Base-by-base conservation (phyloP, 2,888 invertebrate genomes). In the Heliconius hortense region DNA sequence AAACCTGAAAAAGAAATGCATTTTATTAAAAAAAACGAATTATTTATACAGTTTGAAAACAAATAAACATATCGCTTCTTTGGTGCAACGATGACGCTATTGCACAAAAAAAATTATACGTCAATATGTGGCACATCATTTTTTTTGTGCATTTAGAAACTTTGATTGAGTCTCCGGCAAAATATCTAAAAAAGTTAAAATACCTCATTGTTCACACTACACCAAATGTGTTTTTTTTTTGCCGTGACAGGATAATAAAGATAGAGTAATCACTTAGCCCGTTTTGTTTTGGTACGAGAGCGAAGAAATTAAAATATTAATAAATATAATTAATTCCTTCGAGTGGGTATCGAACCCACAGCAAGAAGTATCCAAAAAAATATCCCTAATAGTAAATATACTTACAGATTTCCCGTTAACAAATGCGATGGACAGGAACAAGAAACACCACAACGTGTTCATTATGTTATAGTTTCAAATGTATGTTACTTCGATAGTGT, bases 371-470 rank as follows among this genome's bases (percentile, higher is more conserved):
- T 5, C 7, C 8, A 56, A 24, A 21, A 53, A 56, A 56, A 56
- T 11, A 24, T 56, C 1, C 10, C 3, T 59, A 13, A 13, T 11
- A 59, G 24, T 4, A 24, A 59, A 59, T 60, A 21, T 28, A 78
- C 72, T 77, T 35, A 73, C 75, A 53, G 18, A 43, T 43, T 63
- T 63, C 26, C 75, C 77, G 21, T 68, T n/a, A n/a, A 77, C 73
- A 24, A 77, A 26, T 48, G 31, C 70, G 28, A 66, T 39, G 21
- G 75, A 43, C 39, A 73, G 4, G 4, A 77, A 39, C 24, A 73
- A 35, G n/a, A 73, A 21, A 56, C 28, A 75, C 67, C 63, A 64
- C 26, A 70, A 35, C 4, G 18, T 35, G 3, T 70, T 70, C 70
- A 70, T 70, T 31, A 21, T 53, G 15, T 39, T 31, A 31, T 39